phyloP scores from a whole-genome alignment of 2,113 vertebrate genomes.

The Poeciliopsis turrubarensis region DNA sequence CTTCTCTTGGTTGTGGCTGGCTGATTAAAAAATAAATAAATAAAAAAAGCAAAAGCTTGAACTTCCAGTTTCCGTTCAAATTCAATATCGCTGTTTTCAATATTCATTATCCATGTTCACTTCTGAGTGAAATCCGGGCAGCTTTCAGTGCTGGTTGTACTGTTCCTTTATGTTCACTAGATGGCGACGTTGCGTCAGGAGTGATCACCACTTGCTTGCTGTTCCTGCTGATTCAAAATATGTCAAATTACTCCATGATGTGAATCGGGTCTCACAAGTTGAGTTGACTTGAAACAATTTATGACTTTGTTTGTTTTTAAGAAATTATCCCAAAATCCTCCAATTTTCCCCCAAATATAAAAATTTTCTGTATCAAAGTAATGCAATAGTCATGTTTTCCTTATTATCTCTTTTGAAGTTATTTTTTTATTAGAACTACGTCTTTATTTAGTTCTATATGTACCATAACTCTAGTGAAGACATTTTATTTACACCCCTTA shows the following conservation, averaged over 20 bases:
- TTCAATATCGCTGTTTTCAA: background rate
- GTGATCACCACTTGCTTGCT: background rate
- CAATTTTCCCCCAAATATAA: background rate
- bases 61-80: background rate
- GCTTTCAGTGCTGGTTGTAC: constrained; percentile 13
- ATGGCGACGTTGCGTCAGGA: constrained; percentile 52
- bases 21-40: background rate
- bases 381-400: background rate
- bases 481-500: background rate
- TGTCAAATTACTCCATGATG: background rate
- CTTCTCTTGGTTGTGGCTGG: background rate
- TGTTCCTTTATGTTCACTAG: constrained; percentile 43
- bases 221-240: background rate
- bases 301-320: background rate
- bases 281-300: background rate
- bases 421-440: too few relatives aligned
- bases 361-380: background rate
- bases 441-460: too few relatives aligned
- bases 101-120: background rate
- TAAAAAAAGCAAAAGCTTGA: background rate
- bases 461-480: background rate
- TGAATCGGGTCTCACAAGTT: background rate
- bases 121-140: background rate
- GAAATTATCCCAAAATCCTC: background rate
- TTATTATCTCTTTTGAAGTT: too few relatives aligned